phyloP scores from a whole-genome alignment of 2,888 invertebrate genomes.

The Serripes groenlandicus region DNA sequence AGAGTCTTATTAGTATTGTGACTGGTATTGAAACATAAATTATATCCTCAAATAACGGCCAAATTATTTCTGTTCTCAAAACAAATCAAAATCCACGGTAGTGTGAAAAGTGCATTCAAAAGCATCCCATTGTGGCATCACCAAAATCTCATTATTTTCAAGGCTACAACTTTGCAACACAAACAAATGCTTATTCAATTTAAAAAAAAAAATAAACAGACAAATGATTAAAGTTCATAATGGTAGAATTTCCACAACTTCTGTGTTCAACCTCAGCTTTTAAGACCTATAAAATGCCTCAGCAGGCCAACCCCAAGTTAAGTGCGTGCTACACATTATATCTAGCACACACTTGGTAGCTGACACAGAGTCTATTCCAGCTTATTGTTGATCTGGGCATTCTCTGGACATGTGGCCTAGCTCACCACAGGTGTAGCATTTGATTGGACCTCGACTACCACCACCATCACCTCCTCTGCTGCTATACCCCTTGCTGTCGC shows the following conservation, averaged over 20 bases:
- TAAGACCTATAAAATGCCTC: neutral
- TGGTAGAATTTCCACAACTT: conserved; percentile 12
- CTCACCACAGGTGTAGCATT: conserved; percentile 87
- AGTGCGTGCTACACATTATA: neutral
- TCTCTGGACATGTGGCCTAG: conserved; percentile 96
- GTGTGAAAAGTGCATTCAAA: conserved; percentile 9
- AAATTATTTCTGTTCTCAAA: neutral
- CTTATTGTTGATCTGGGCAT: conserved; percentile 89
- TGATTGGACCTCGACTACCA: conserved; percentile 79
- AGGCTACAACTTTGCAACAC: conserved; percentile 16
- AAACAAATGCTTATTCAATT: conserved; percentile 14
- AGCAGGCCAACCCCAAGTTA: neutral
- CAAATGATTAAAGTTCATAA: conserved; percentile 8
- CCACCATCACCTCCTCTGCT: conserved; percentile 87
- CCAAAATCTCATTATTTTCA: conserved; percentile 12
- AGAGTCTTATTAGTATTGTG: too few relatives aligned
- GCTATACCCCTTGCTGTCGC: conserved; percentile 87
- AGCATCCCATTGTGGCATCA: neutral
- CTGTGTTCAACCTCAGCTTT: conserved; percentile 24
- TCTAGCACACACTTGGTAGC: conserved; percentile 36
- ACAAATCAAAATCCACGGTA: neutral
- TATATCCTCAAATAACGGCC: neutral
- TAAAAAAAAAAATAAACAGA: neutral
- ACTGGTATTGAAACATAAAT: neutral
- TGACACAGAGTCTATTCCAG: conserved; percentile 4